Conservation (phyloP, 2,113 vertebrate genomes). For the Corythoichthys intestinalis region DNA sequence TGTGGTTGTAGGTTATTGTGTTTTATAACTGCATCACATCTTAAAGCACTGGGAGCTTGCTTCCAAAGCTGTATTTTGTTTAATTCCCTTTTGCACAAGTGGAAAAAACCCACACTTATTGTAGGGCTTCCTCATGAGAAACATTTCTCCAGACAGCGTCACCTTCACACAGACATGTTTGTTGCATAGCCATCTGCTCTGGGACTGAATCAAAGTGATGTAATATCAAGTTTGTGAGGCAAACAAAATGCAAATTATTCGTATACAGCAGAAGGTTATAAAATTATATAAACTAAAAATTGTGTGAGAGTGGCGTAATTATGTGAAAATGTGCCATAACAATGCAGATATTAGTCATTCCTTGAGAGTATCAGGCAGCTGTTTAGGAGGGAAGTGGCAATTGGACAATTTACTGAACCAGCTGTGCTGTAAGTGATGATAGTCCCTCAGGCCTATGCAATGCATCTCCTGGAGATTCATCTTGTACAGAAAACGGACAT, state of each 20-base stretch:
- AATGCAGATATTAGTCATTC: conserved; percentile 46
- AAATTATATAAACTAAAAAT: conserved; percentile 35
- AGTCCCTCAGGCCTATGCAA: conserved; percentile 20
- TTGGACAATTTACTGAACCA: conserved; percentile 44
- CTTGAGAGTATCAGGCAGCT: conserved; percentile 48
- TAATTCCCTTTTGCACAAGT: neutral
- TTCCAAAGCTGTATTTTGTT: neutral
- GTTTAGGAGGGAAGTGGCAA: conserved; percentile 44
- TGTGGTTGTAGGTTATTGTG: neutral
- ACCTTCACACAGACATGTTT: conserved; percentile 42
- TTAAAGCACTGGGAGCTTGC: neutral
- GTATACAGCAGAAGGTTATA: conserved; percentile 9
- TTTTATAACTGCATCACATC: neutral
- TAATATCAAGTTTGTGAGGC: conserved; percentile 39
- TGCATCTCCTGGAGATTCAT: conserved; percentile 22
- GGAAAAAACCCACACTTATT: neutral
- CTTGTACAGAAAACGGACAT: conserved; percentile 4
- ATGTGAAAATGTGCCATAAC: conserved; percentile 42
- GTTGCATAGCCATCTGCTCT: conserved; percentile 54
- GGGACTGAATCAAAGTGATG: conserved; percentile 41
- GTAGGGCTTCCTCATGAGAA: conserved; percentile 9
- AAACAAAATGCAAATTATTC: neutral
- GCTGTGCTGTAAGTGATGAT: conserved; percentile 33
- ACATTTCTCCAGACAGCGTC: conserved; percentile 32
- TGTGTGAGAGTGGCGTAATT: conserved; percentile 7